Evolutionary conservation across 1,140 invertebrate species (phyloP), one percentile per base, ranked within the genome.

Genomic region (Drosophila grimshawi): DNA sequence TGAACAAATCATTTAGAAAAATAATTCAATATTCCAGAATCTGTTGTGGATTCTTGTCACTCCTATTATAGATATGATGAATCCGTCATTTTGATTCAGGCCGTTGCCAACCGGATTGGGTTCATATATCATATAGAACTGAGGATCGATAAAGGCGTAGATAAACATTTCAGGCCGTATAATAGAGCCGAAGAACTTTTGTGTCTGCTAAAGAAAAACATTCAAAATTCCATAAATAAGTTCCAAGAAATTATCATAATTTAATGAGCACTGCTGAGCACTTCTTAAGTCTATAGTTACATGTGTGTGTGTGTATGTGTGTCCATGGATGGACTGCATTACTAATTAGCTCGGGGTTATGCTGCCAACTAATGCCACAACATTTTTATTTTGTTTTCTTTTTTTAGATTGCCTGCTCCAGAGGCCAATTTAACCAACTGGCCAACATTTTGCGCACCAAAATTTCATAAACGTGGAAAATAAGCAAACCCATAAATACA

Each of bases 401-500:
- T 5, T 27, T 46, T 6, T 43, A 7, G 53, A n/a, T 7, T 43
- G 53, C 19, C 27, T 56, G 63, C 43, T 59, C 55, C 53, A 59
- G 55, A 49, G 64, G 19, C 48, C 55, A 72, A 67, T 67, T 72
- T 72, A 72, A 67, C 69, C 65, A 66, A 67, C 69, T 72, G 63
- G 63, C 55, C 63, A 72, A 72, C 69, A 74, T 74, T 74, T 63
- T 74, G 49, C 57, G 63, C 56, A 60, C 56, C 52, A 66, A 77
- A 43, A 61, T 62, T 74, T 60, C 67, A 67, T 76, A 76, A 72
- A 66, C 67, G 68, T 76, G 30, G 61, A 60, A 72, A 60, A 73
- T 60, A 56, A 39, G 48, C 41, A 32, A 39, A 41, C 52, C 39
- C 7, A 27, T 46, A 52, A 11, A 41, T 43, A 19, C 19, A 46